phyloP scores from a whole-genome alignment of 2,113 vertebrate species.

The Gnathonemus longibarbis region DNA sequence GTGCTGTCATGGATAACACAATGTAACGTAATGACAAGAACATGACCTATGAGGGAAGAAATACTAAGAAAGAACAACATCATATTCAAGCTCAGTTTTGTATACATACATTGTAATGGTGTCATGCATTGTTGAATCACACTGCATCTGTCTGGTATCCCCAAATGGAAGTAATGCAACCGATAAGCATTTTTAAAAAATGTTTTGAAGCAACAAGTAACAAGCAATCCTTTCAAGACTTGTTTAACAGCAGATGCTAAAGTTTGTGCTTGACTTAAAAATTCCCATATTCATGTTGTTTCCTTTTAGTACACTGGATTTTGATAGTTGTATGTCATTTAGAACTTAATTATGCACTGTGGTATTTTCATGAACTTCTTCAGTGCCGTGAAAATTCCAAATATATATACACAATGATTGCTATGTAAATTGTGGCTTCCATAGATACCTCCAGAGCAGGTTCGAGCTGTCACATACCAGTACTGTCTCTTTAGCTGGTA shows the following conservation, averaged over 20 bases:
- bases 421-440: neutral
- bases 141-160: neutral
- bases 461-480: neutral
- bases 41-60: neutral
- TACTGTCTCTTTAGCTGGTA: neutral
- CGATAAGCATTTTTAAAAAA: neutral
- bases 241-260: neutral
- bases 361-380: neutral
- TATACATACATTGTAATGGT: neutral
- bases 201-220: neutral
- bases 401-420: neutral
- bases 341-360: neutral
- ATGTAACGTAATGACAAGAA: neutral
- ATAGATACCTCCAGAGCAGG: neutral
- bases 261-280: neutral
- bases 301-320: neutral
- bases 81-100: neutral
- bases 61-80: neutral
- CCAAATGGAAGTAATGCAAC: neutral
- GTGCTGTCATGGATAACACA: neutral
- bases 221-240: neutral
- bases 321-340: neutral
- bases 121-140: neutral
- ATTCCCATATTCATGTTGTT: neutral
- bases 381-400: neutral